Evolutionary conservation across 2,888 invertebrate species (phyloP).

Genomic region (Alentia gelatinosa): DNA sequence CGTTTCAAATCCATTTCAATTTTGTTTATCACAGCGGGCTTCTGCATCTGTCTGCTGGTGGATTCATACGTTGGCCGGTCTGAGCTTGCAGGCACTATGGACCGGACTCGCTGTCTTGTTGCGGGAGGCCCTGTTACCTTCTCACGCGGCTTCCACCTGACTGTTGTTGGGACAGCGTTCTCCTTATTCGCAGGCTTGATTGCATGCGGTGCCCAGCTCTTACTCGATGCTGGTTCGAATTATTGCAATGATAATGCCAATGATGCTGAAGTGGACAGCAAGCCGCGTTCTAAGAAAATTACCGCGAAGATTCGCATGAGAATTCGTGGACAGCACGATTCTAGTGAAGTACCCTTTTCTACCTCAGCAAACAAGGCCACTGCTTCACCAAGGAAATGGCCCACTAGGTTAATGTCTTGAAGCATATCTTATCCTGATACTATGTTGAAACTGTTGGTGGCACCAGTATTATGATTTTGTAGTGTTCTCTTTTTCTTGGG

Average conservation of each 20-base stretch:
- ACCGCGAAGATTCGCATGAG: too few relatives aligned
- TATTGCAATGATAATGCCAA: neutral
- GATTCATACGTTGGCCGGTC: neutral
- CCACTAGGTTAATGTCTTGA: too few relatives aligned
- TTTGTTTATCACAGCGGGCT: neutral
- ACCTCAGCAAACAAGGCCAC: too few relatives aligned
- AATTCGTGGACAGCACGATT: too few relatives aligned
- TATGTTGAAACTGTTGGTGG: too few relatives aligned
- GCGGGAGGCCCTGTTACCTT: neutral
- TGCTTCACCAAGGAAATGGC: too few relatives aligned
- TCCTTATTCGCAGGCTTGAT: neutral
- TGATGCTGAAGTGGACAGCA: too few relatives aligned
- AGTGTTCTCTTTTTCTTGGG: too few relatives aligned
- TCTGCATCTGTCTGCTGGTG: neutral
- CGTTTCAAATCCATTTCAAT: neutral
- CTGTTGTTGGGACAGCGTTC: neutral
- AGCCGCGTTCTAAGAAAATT: too few relatives aligned
- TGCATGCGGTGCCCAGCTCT: neutral
- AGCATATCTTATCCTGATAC: too few relatives aligned
- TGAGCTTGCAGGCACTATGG: neutral
- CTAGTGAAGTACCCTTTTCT: too few relatives aligned
- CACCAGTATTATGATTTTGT: too few relatives aligned
- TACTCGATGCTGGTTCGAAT: neutral
- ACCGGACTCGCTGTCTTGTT: neutral
- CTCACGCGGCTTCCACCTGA: neutral